Base-by-base conservation (phyloP, 2,113 vertebrate species). In the Pogona vitticeps region DNA sequence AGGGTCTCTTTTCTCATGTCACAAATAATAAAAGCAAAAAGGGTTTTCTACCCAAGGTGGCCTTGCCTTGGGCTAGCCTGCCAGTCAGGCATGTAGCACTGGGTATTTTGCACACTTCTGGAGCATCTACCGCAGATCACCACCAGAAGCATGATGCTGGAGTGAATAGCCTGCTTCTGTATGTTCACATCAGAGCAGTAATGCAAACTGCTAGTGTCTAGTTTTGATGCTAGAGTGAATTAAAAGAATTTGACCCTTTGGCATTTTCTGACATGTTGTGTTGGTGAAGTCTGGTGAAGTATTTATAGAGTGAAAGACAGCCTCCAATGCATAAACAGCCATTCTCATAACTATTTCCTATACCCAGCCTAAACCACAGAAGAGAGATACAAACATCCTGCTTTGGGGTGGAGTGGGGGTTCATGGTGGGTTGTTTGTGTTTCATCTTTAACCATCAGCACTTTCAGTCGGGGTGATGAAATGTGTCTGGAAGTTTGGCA, bases 391-490 rank as follows among this genome's bases (percentile, higher is more conserved):
- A 83, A 71, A 78, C 65, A 78, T 71, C 15, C 75, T 52, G 86
- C 75, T 71, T 33, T 36, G 61, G 56, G 65, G 46, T 52, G 40
- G 59, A 13, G 67, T n/a, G 7, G 9, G 80, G 14, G 40, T 6
- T 82, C 71, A 81, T 6, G 28, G 73, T 56, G 52, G 63, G 61
- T 36, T 77, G 63, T 70, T 82, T 68, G 63, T 21, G 33, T 83
- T 83, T 83, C 63, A 15, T 52, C 72, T 81, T 65, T 61, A 80
- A 46, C 73, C 8, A 46, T 88, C 86, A 83, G 80, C 75, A 76
- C 36, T 59, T 82, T 70, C 36, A 31, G 52, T 10, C 33, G 38
- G 40, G 76, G 31, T 67, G 71, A 58, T 68, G 46, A 86, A 86
- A 76, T 80, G n/a, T 46, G 38, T 33, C 59, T 86, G 85, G 23